Evolutionary conservation across 2,888 invertebrate genomes (phyloP).

Genomic region (Drosophila greeni): DNA sequence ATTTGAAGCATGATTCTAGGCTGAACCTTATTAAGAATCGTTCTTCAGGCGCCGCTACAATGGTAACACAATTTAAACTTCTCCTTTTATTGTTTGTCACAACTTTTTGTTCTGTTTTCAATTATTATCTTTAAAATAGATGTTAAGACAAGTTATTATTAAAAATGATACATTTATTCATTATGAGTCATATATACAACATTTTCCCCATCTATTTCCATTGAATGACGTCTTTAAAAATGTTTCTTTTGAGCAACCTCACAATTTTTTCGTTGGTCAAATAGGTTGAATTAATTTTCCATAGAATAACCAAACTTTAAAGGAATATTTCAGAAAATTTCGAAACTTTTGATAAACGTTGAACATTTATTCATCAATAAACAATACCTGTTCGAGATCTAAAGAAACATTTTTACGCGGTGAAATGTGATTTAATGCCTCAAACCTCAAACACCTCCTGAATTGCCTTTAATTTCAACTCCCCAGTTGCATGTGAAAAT

Average conservation of each 20-base stretch:
- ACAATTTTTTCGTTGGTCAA: neutral
- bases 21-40: no score
- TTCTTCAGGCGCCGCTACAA: no score
- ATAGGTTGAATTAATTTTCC: neutral
- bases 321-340: neutral
- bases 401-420: neutral
- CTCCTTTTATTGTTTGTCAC: no score
- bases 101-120: no score
- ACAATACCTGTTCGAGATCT: neutral
- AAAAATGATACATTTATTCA: neutral
- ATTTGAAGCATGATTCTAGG: no score
- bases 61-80: no score
- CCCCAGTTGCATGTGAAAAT: neutral
- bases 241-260: neutral
- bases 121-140: neutral
- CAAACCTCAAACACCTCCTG: neutral
- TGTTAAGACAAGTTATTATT: no score
- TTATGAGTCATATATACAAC: neutral
- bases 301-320: constrained; percentile 5
- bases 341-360: neutral
- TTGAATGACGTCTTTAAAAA: neutral
- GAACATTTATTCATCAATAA: neutral
- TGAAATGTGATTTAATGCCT: neutral
- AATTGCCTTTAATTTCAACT: constrained; percentile 18
- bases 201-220: neutral